Conservation (phyloP, 1,140 invertebrate genomes). For the Drosophila neocordata region DNA sequence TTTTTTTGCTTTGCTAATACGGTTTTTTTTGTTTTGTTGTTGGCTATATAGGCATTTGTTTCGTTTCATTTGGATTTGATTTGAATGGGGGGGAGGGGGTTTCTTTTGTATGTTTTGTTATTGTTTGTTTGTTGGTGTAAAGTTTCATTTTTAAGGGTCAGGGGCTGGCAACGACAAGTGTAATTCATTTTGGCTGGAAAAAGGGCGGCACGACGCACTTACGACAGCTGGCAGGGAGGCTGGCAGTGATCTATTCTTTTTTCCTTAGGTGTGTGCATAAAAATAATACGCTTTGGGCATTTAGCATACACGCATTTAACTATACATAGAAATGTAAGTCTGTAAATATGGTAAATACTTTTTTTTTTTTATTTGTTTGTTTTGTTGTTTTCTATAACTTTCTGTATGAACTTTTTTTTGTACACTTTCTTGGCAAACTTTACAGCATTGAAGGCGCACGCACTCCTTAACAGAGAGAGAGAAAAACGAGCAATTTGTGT, state of each 20-base stretch:
- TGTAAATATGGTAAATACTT: conserved; percentile 26
- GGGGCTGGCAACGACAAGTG: conserved; percentile 14
- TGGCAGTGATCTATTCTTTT: conserved; percentile 15
- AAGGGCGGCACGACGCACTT: conserved; percentile 18
- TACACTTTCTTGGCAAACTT: conserved; percentile 50
- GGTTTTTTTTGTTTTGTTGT: conserved; percentile 44
- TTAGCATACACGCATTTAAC: background rate
- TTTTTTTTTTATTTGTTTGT: conserved; percentile 29
- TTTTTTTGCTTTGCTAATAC: conserved; percentile 58
- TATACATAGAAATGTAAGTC: background rate
- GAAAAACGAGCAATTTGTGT: conserved; percentile 46
- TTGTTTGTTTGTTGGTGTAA: conserved; percentile 25
- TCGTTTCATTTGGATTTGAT: conserved; percentile 25
- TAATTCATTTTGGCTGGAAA: background rate
- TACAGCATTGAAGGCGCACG: conserved; percentile 50
- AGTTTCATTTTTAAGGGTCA: conserved; percentile 23
- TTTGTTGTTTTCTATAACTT: conserved; percentile 26
- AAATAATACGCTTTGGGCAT: background rate
- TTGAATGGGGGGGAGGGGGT: conserved; percentile 5
- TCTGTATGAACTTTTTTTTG: conserved; percentile 20
- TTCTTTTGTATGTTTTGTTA: conserved; percentile 28
- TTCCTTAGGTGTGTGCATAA: conserved; percentile 33
- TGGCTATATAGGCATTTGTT: conserved; percentile 43
- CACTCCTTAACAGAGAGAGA: conserved; percentile 15
- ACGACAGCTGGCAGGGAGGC: conserved; percentile 49